Percentiles rank a stretch among this genome's conserved stretches.
These are phyloP conservation scores for Trissoscelio sp. DNA, from an alignment of 2,888 invertebrate genomes.

Conservation along the genomic window DNA sequence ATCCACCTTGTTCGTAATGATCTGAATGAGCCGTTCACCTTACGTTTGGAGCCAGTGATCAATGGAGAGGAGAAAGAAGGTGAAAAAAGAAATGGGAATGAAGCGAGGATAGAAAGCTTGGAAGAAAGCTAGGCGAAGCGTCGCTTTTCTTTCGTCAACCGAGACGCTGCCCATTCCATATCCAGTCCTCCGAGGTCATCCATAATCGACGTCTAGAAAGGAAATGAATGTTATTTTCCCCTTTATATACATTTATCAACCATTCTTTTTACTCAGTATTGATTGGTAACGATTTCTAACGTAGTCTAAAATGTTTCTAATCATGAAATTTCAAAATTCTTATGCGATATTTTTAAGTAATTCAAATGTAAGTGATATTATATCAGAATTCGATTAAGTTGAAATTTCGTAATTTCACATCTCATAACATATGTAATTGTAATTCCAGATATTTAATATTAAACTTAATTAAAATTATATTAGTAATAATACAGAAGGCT, in stretches of 20 bases:
- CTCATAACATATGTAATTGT: too few relatives aligned
- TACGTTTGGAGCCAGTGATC: constrained; percentile 23
- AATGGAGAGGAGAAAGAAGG: constrained; percentile 20
- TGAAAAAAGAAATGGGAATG: constrained; percentile 44
- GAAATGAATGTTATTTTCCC: constrained; percentile 6
- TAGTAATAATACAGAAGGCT: too few relatives aligned
- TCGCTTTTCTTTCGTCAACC: constrained; percentile 84
- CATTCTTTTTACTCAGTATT: constrained; percentile 7
- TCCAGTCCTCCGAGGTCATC: constrained; percentile 74
- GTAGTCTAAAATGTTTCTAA: not conserved
- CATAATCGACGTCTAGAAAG: constrained; percentile 57
- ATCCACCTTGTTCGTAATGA: constrained; percentile 23
- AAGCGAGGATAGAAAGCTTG: constrained; percentile 64
- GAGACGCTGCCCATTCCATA: constrained; percentile 75
- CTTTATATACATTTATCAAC: constrained; percentile 23
- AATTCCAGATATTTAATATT: too few relatives aligned
- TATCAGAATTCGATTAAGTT: too few relatives aligned
- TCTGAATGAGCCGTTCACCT: constrained; percentile 24
- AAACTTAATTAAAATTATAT: too few relatives aligned
- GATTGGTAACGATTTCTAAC: constrained; percentile 2
- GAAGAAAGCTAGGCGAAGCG: constrained; percentile 79
- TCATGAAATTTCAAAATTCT: not conserved
- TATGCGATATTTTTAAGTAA: too few relatives aligned
- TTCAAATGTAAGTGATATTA: too few relatives aligned
- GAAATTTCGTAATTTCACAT: too few relatives aligned